Base-by-base conservation (phyloP, 2,888 invertebrate genomes). In the Augiades crinisus region DNA sequence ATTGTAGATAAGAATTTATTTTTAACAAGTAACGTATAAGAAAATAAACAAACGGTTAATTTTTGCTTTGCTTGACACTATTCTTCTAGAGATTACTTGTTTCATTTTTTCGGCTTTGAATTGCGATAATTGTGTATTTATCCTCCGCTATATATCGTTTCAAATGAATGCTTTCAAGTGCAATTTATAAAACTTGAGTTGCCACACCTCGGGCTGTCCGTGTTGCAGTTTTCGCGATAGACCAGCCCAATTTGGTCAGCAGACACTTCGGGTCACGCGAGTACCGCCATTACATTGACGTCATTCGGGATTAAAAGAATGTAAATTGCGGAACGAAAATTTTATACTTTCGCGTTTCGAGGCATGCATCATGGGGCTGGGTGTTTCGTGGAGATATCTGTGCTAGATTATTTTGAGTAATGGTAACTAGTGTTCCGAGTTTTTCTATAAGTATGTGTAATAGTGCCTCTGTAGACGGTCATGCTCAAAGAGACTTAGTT, bases 381-480 rank as follows among this genome's bases (percentile, higher is more conserved):
- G 60, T 63, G 73, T 65, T 73, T 73, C 62, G 64, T 65, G 56
- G 58, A 77, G 88, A 87, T 87, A 86, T 84, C 80, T 76, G 73
- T 71, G 72, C 67, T 77, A 87, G 88, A 89, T 88, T 78, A 87
- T 84, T 87, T 85, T 87, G 87, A 88, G 72, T 85, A 84, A 88
- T 82, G 77, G 77, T 75, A 45, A 16, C 51, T 38, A 63, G 44
- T 14, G 34, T 58, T 43, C 17, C 27, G 43, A 24, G 37, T n/a
- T n/a, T n/a, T n/a, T n/a, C n/a, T n/a, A n/a, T n/a, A n/a, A n/a
- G n/a, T n/a, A n/a, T n/a, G n/a, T n/a, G n/a, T n/a, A n/a, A n/a
- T n/a, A n/a, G n/a, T n/a, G n/a, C n/a, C n/a, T n/a, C n/a, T n/a
- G n/a, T n/a, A n/a, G n/a, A n/a, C n/a, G n/a, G n/a, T n/a, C n/a